Evolutionary conservation across 2,113 vertebrate genomes (phyloP).

Genomic region (Nicator chloris): DNA sequence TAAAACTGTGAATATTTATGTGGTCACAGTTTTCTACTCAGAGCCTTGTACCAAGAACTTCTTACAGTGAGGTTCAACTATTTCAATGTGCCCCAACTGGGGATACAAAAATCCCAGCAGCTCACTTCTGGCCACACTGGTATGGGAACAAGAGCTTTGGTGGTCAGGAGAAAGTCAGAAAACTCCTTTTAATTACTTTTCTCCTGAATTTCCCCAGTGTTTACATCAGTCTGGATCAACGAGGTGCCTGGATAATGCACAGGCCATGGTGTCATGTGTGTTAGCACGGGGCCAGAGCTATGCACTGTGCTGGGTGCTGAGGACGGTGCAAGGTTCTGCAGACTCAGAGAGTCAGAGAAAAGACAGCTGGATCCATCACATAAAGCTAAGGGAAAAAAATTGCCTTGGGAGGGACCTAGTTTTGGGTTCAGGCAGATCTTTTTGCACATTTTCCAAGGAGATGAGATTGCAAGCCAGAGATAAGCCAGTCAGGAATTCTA

Average conservation of each 20-base stretch:
- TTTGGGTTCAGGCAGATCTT: neutral
- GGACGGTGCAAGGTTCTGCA: neutral
- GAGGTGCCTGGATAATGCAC: neutral
- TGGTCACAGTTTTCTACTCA: neutral
- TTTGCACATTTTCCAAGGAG: neutral
- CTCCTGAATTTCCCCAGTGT: neutral
- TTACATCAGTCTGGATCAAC: neutral
- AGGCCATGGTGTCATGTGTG: rapidly evolving
- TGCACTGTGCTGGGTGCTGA: neutral
- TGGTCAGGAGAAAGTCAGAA: neutral
- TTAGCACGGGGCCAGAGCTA: rapidly evolving
- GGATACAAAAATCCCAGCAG: neutral
- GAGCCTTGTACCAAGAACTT: neutral
- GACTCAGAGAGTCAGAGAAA: neutral
- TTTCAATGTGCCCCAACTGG: neutral
- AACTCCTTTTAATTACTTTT: neutral
- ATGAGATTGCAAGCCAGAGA: neutral
- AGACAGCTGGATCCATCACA: neutral
- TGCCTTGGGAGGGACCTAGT: neutral
- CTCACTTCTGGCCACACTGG: neutral
- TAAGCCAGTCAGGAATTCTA: neutral
- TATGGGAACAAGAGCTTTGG: neutral
- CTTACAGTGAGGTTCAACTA: neutral
- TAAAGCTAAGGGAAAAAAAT: neutral
- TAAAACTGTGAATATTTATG: neutral